phyloP scores from a whole-genome alignment of 2,113 vertebrate genomes.

The Melanerpes formicivorus region DNA sequence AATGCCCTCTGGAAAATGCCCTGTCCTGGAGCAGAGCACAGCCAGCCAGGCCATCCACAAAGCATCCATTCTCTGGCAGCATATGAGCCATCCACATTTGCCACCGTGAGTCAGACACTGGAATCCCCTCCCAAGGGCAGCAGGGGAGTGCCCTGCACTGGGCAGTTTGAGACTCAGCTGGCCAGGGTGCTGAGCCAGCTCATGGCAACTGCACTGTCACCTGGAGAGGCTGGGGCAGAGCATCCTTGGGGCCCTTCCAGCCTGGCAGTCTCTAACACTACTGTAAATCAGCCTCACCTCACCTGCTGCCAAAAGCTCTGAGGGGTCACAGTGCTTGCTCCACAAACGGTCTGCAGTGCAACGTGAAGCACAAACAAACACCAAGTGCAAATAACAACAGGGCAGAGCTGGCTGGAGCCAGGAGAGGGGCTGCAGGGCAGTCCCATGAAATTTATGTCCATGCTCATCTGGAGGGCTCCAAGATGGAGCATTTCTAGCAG shows the following conservation, averaged over 20 bases:
- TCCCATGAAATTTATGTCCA: not conserved
- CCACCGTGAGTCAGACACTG: no score
- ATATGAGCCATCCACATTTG: not conserved
- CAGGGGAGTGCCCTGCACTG: no score
- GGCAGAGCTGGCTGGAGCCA: not conserved
- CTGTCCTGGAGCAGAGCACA: not conserved
- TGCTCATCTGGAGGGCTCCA: not conserved
- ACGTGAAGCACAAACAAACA: not conserved
- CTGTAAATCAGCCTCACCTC: not conserved
- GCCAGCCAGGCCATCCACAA: not conserved
- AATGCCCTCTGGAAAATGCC: not conserved
- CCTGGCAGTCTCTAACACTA: no score
- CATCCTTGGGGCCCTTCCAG: no score
- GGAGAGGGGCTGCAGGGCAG: not conserved
- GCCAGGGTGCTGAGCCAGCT: no score
- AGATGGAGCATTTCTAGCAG: not conserved
- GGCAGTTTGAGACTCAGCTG: no score
- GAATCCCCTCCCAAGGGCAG: no score
- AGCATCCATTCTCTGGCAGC: not conserved
- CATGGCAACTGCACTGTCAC: no score
- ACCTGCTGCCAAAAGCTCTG: not conserved
- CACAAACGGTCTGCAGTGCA: not conserved
- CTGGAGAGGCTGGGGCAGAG: no score
- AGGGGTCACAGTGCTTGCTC: not conserved
- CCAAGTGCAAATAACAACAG: not conserved